Base-by-base conservation (phyloP, 2,888 invertebrate genomes). In the Luffia ferchaultella region DNA sequence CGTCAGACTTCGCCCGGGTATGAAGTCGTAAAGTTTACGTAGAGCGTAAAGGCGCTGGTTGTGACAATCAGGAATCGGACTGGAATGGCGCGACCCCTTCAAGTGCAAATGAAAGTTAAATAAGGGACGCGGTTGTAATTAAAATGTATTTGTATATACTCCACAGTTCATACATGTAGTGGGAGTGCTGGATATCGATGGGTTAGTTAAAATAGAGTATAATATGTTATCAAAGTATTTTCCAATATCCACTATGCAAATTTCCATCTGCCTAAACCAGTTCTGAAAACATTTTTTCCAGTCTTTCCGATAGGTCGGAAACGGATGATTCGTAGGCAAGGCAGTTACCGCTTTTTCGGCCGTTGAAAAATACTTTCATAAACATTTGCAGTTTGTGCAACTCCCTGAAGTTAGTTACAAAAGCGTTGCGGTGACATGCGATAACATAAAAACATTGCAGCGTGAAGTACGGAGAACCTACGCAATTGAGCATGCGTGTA, bases 91-190 rank as follows among this genome's bases (percentile, higher is more conserved):
- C 5, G 30, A 30, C 43, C 41, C 46, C 52, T 55, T 55, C 50
- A 47, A 53, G 55, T 46, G 55, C 58, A 64, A 64, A 69, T 67
- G 63, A 63, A 68, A 67, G 62, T 61, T 62, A 68, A 68, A 69
- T 64, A 67, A 56, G 59, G 20, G 48, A 19, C 40, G 46, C 42
- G 51, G 53, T 20, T 45, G 62, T 64, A 63, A 68, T 68, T 68
- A 64, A 64, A 64, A 62, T 54, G 57, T 50, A 18, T 49, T 49
- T 30, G 30, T 30, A 30, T 30, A 12, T 30, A 30, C 30, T 12
- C 49, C 43, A 45, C 17, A 16, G 17, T 16, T 16, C 16, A 41
- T 42, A 46, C 45, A 41, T 42, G 50, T 46, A 42, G 46, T 20
- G 43, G 20, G 46, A 51, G 51, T 44, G 45, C 30, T n/a, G n/a